Conservation (phyloP, 2,797 vertebrate genomes). For the Oryzias dopingdopingensis region DNA sequence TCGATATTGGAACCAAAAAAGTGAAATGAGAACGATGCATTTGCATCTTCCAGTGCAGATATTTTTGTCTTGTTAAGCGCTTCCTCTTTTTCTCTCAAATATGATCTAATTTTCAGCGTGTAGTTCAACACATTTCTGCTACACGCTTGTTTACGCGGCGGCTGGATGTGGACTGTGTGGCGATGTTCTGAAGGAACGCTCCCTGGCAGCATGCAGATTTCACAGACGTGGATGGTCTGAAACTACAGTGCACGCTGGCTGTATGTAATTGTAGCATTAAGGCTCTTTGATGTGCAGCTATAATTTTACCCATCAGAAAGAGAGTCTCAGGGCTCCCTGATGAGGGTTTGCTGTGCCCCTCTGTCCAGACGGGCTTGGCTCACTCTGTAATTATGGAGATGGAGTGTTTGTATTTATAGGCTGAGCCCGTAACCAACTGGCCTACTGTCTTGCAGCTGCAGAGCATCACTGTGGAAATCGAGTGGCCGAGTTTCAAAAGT, state of each 20-base stretch:
- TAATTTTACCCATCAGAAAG: constrained; percentile 76
- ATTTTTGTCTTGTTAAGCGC: constrained; percentile 61
- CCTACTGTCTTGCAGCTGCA: constrained; percentile 85
- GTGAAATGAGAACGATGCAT: constrained; percentile 75
- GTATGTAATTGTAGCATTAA: constrained; percentile 79
- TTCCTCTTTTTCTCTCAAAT: constrained; percentile 65
- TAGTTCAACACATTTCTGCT: constrained; percentile 1
- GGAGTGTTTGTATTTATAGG: constrained; percentile 95
- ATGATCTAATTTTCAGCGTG: constrained; percentile 20
- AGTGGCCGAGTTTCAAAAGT: constrained; percentile 69
- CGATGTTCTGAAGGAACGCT: constrained; percentile 24
- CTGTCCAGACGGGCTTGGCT: constrained; percentile 85
- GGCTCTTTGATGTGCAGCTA: constrained; percentile 74
- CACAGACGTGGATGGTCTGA: constrained; percentile 58
- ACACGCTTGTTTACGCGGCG: too few relatives aligned
- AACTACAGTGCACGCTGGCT: constrained; percentile 57
- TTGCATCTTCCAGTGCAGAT: constrained; percentile 69
- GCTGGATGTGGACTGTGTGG: too few relatives aligned
- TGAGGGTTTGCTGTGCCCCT: constrained; percentile 76
- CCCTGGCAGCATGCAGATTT: constrained; percentile 60
- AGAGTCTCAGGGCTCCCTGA: constrained; percentile 75
- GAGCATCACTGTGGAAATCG: constrained; percentile 84
- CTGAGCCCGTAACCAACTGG: constrained; percentile 87
- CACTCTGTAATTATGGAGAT: constrained; percentile 89
- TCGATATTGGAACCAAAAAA: constrained; percentile 58